Evolutionary conservation across 2,888 invertebrate genomes (phyloP).

Genomic region (Ligdia adustata): DNA sequence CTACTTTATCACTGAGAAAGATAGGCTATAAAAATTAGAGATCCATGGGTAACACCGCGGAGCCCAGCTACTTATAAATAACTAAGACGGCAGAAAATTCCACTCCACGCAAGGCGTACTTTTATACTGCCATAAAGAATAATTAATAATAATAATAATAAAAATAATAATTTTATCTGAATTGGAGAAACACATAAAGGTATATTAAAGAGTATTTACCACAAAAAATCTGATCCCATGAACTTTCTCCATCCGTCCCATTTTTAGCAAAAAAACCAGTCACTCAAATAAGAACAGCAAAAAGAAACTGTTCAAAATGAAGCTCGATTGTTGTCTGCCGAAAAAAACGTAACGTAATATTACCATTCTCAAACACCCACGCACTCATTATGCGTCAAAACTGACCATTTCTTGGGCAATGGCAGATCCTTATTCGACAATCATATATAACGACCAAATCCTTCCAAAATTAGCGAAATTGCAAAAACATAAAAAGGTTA

Average conservation of each 20-base stretch:
- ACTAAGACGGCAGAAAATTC: no score
- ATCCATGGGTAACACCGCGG: no score
- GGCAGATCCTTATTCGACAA: slow-evolving; percentile 54
- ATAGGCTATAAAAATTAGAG: no score
- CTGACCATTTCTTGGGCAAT: slow-evolving; percentile 61
- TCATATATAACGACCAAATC: slow-evolving; percentile 39
- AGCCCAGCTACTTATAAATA: no score
- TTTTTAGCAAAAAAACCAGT: slow-evolving; percentile 13
- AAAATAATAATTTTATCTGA: no score
- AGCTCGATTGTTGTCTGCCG: slow-evolving; percentile 58
- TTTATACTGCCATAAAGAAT: no score
- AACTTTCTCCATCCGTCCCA: slow-evolving; percentile 10
- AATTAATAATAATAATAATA: no score
- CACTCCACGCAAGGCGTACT: no score
- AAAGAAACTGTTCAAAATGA: slow-evolving; percentile 45
- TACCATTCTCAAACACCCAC: slow-evolving; percentile 66
- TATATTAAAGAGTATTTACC: slow-evolving; percentile 20
- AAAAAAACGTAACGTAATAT: slow-evolving; percentile 50
- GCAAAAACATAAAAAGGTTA: slow-evolving; percentile 35
- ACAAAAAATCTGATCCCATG: slow-evolving; percentile 13
- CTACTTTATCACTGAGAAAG: no score
- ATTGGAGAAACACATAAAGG: no score
- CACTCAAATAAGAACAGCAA: slow-evolving; percentile 6
- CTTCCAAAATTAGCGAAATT: slow-evolving; percentile 45
- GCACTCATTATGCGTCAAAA: slow-evolving; percentile 39